Evolutionary conservation across 2,888 invertebrate genomes (phyloP).

Genomic region (Ctena decussata): DNA sequence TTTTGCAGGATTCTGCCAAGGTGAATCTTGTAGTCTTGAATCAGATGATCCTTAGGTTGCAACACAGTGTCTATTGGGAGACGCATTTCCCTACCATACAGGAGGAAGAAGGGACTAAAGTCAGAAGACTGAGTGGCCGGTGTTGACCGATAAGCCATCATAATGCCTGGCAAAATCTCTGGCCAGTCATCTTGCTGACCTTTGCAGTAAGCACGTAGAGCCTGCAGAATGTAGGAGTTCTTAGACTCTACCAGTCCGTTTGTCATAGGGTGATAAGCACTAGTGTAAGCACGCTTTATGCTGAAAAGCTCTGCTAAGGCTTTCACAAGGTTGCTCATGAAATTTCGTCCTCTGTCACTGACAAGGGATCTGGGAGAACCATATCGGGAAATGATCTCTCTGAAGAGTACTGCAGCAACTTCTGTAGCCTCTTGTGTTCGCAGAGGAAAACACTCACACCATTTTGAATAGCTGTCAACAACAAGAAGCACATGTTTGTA

Average conservation of each 20-base stretch:
- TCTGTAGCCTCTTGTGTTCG: slow-evolving; percentile 34
- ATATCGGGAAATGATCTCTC: slow-evolving; percentile 40
- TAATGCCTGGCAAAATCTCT: slow-evolving; percentile 46
- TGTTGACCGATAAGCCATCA: slow-evolving; percentile 60
- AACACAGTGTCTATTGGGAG: slow-evolving; percentile 43
- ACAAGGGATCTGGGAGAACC: slow-evolving; percentile 36
- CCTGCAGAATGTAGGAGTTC: slow-evolving; percentile 60
- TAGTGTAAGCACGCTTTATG: slow-evolving; percentile 25
- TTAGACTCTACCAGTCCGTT: slow-evolving; percentile 57
- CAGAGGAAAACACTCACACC: slow-evolving; percentile 46
- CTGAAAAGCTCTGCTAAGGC: slow-evolving; percentile 40
- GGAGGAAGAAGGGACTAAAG: slow-evolving; percentile 31
- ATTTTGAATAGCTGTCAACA: slow-evolving; percentile 58
- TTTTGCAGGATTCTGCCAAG: slow-evolving; percentile 21
- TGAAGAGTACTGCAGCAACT: slow-evolving; percentile 49
- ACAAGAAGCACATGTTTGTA: slow-evolving; percentile 57
- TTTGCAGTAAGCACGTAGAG: slow-evolving; percentile 50
- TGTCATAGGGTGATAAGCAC: slow-evolving; percentile 56
- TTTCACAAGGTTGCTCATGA: slow-evolving; percentile 49
- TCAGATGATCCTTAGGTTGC: slow-evolving; percentile 22
- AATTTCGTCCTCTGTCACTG: slow-evolving; percentile 45
- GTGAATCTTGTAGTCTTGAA: slow-evolving; percentile 1
- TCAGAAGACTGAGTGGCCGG: slow-evolving; percentile 60
- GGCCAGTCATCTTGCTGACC: slow-evolving; percentile 53
- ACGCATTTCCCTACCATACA: slow-evolving; percentile 55